Evolutionary conservation across 2,113 vertebrate genomes (phyloP), one percentile per base, ranked within the genome.

Genomic region (Pycnonotus jocosus): DNA sequence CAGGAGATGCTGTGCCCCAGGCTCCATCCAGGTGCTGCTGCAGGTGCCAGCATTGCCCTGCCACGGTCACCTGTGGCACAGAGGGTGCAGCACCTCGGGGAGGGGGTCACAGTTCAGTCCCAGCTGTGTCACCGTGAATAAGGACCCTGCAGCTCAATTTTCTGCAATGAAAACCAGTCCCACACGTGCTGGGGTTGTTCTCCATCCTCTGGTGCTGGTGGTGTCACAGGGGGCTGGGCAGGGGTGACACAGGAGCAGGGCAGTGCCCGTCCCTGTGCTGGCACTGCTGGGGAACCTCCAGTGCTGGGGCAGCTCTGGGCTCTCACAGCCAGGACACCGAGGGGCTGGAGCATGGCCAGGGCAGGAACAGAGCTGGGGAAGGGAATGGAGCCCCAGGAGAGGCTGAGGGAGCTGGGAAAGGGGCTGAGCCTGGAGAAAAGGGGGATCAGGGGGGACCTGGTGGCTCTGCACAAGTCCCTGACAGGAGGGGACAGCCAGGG

Each of bases 51-150:
- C 27, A 0, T 8, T 15, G 22, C 16, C 12, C 18, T 54, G 18
- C 79, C 40, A 44, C 4, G 0, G 5, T 27, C 7, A 1, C 3
- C 2, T 2, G 58, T 10, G 45, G 27, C 1, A 9, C 56, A 5
- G 30, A 12, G 38, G 1, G n/a, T 38, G 10, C 84, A 31, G 47
- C 27, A 9, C 40, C 45, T 12, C 7, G 0, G 60, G 14, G 33
- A 18, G n/a, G 64, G 20, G 23, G 6, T 33, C 73, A 50, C 81
- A 58, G 60, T 23, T 37, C 70, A 47, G 44, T 3, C 23, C 6
- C 68, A 18, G 69, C 31, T 23, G 7, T 15, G 4, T 10, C 33
- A 5, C 0, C 0, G 21, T 42, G 28, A 2, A 4, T 2, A 13
- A 35, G 51, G 35, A 25, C 27, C 9, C 0, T 11, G 3, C 7